Base-by-base conservation (phyloP, 2,888 invertebrate species). In the Itoplectis maculator region DNA sequence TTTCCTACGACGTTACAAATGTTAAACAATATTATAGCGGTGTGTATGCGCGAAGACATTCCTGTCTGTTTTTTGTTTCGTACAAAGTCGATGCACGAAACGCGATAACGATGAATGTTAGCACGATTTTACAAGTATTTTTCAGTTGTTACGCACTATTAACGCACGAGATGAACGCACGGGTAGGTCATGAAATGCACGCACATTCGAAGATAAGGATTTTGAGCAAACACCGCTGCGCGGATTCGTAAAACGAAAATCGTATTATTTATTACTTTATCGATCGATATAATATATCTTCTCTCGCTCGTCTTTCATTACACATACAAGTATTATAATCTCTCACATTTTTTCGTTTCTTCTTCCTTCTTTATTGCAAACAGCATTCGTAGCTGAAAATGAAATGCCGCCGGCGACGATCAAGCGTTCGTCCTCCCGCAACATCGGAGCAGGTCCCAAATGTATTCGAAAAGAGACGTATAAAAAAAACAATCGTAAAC, bases 151-250 rank as follows among this genome's bases (percentile, higher is more conserved):
- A 74, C 13, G 65, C 65, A 59, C n/a, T 23, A 51, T 54, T 18
- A 63, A 82, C 20, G 51, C 42, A 65, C 59, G 49, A 49, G 47
- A 35, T 13, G 68, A 42, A 61, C 65, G 15, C 37, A 23, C 59
- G 72, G 29, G 42, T 15, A n/a, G 23, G 45, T 42, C 18, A 15
- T 35, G 42, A 35, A 5, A 54, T 2, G 40, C 45, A 15, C 42
- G 45, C 47, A 11, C 49, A 15, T 37, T 75, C 59, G 40, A 47
- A 72, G 40, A 70, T 45, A 66, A 49, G 42, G 79, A 79, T 82
- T 79, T 82, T 82, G 82, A 82, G 82, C 82, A 82, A n/a, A 63
- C 29, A 76, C 79, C 79, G 76, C 42, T 66, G 66, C n/a, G 75
- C 75, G 72, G 78, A 70, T 47, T 37, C n/a, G 15, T 66, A 65